These are phyloP conservation scores for Acanthaster planci DNA, from an alignment of 35 echinoderm and acorn worm species.

Conservation along the genomic window DNA sequence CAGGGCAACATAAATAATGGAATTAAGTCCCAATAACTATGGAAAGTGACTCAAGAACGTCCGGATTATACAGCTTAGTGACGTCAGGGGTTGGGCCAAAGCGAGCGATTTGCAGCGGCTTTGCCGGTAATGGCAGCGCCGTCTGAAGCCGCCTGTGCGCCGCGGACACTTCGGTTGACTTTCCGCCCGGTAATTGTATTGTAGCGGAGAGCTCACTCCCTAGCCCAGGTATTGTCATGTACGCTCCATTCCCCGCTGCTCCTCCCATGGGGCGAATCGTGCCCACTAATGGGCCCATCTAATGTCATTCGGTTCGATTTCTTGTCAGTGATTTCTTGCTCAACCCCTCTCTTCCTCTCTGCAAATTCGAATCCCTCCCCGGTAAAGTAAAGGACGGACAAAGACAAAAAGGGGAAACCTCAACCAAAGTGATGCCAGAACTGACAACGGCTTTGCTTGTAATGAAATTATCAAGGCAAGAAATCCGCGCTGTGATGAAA, in stretches of 20 bases:
- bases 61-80: constrained; percentile 10
- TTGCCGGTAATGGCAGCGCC: constrained; percentile 1
- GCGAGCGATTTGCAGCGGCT: not conserved
- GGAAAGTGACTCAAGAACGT: constrained; percentile 16
- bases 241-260: not conserved
- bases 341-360: constrained; percentile 1
- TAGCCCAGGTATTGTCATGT: not conserved
- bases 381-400: no score
- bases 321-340: constrained; percentile 29
- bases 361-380: not conserved
- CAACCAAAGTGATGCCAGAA: constrained; percentile 28
- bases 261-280: constrained; percentile 23
- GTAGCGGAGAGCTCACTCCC: not conserved
- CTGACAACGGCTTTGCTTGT: constrained; percentile 29
- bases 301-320: constrained; percentile 24
- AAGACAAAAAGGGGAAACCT: not conserved
- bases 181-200: constrained; percentile 15
- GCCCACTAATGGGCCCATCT: constrained; percentile 24
- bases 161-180: not conserved
- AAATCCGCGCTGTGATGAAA: constrained; percentile 28
- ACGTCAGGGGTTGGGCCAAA: constrained; percentile 1
- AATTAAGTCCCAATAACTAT: constrained; percentile 14
- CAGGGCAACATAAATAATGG: constrained; percentile 14
- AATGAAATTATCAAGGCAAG: constrained; percentile 30
- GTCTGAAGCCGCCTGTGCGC: not conserved